Conservation (phyloP, 1,140 invertebrate species). For the Drosophila paulistorum region DNA sequence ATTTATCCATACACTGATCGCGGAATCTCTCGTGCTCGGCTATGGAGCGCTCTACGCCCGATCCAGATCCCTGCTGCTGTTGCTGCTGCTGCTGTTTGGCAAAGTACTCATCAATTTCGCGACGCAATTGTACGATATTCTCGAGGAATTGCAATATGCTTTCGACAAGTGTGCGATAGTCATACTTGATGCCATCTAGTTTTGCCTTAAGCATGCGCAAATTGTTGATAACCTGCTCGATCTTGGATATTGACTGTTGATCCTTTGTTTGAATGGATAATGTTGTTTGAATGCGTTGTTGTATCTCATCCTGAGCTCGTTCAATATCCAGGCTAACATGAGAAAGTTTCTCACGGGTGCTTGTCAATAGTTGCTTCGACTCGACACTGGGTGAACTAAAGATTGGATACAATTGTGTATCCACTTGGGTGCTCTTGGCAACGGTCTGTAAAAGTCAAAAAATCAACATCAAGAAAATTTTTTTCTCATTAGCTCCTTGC, state of each 20-base stretch:
- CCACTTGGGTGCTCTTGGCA: constrained; percentile 89
- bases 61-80: constrained; percentile 15
- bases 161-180: constrained; percentile 90
- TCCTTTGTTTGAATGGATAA: constrained; percentile 84
- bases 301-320: constrained; percentile 88
- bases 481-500: background rate
- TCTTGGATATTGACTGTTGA: constrained; percentile 86
- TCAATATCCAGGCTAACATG: constrained; percentile 88
- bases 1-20: constrained; percentile 81
- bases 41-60: constrained; percentile 68
- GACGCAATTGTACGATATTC: constrained; percentile 69
- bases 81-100: constrained; percentile 35
- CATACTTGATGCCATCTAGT: constrained; percentile 87
- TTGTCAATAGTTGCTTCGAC: constrained; percentile 85
- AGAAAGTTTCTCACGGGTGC: constrained; percentile 84
- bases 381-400: constrained; percentile 87
- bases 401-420: constrained; percentile 90
- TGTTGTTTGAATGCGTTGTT: constrained; percentile 87
- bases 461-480: too few relatives aligned
- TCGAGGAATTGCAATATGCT: constrained; percentile 84
- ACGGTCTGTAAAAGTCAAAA: constrained; percentile 86
- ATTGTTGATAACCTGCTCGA: constrained; percentile 85
- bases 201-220: constrained; percentile 83
- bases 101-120: constrained; percentile 75
- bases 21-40: constrained; percentile 82